Conservation (phyloP, 1,140 invertebrate genomes). For the Piezodorus guildinii region DNA sequence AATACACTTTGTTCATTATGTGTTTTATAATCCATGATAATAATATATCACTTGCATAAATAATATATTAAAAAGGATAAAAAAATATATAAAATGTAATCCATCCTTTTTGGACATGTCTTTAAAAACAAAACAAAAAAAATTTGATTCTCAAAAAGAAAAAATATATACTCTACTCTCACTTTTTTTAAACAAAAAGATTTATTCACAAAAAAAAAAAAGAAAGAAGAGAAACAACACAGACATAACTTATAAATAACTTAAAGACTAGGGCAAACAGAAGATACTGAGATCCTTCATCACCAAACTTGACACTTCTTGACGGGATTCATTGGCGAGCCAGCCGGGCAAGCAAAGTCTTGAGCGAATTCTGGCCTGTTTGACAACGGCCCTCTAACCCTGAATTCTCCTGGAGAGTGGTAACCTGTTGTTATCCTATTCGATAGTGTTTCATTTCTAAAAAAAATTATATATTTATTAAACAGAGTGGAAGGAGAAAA, state of each 20-base stretch:
- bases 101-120: too few relatives aligned
- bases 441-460: slow-evolving; percentile 27
- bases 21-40: too few relatives aligned
- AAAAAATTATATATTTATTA: not conserved
- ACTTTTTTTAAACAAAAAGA: not conserved
- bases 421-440: slow-evolving; percentile 38
- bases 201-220: slow-evolving; percentile 10
- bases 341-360: slow-evolving; percentile 75
- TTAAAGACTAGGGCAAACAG: not conserved
- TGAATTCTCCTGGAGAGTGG: slow-evolving; percentile 67
- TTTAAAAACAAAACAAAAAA: too few relatives aligned
- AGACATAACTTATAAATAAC: slow-evolving; percentile 8
- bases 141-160: too few relatives aligned
- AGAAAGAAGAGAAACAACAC: not conserved
- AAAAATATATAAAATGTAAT: too few relatives aligned
- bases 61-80: too few relatives aligned
- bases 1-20: too few relatives aligned
- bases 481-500: not conserved
- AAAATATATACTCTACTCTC: too few relatives aligned
- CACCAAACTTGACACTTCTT: slow-evolving; percentile 80
- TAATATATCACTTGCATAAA: too few relatives aligned
- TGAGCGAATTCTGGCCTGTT: slow-evolving; percentile 78
- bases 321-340: slow-evolving; percentile 73
- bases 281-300: not conserved
- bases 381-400: slow-evolving; percentile 76